Evolutionary conservation across 2,113 vertebrate species (phyloP), one percentile per base, ranked within the genome.

Genomic region (Isichthys henryi): DNA sequence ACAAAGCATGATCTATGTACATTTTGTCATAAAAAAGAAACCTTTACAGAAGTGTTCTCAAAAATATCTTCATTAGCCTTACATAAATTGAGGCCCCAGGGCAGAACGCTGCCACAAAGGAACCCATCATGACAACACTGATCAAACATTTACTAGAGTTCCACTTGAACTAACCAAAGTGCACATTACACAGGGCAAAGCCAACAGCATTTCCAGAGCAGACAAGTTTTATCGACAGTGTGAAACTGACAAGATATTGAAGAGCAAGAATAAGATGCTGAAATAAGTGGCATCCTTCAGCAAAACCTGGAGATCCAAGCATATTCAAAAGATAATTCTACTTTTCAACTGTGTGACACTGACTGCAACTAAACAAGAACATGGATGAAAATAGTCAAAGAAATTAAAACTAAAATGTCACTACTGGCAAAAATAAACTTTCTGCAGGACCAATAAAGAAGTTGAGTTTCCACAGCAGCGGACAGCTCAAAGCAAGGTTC

Each of bases 61-160:
- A 27, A 66, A 70, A 70, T 31, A 70, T 70, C 27, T 70, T 31
- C 62, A 31, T 70, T 70, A 70, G 10, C n/a, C n/a, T 31, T 31
- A 70, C 62, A 70, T 70, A 70, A 31, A 31, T 13, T 3, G n/a
- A 62, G 7, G 27, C 27, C n/a, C 62, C 62, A 70, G n/a, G 74
- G 74, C 11, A 80, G 35, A 17, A 85, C 23, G 9, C 82, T 46
- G 45, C 45, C 11, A 27, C 9, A 48, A n/a, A 85, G 4, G 8
- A 80, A 48, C 19, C 45, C 46, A 85, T 49, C 82, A 48, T 39
- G 45, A 49, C 82, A 85, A 48, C 23, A 85, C 45, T 23, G 46
- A 49, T 85, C 82, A 85, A 85, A 85, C 43, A 48, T 49, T 85
- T 85, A 85, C 82, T 85, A 39, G 10, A 85, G 46, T 49, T 43